These are phyloP conservation scores for Tenthredo distinguenda DNA, from an alignment of 2,888 invertebrate species.

Conservation along the genomic window DNA sequence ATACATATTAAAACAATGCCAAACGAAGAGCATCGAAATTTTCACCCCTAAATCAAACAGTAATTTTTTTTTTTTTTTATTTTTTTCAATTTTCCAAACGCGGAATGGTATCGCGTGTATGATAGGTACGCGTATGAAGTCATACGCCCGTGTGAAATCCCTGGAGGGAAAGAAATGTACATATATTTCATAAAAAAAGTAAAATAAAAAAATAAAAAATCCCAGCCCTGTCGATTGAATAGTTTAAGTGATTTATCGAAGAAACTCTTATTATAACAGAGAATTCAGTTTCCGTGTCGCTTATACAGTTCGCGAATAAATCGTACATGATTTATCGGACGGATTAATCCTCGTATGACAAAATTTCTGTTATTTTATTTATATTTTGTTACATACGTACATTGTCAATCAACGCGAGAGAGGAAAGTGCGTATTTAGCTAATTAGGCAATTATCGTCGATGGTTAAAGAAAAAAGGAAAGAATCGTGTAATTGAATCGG, in stretches of 20 bases:
- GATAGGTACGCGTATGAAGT: not conserved
- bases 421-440: not conserved
- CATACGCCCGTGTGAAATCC: not conserved
- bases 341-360: not conserved
- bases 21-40: not conserved
- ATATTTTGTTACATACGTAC: too few species aligned
- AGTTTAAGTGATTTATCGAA: not conserved
- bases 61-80: not conserved
- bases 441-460: not conserved
- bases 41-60: conserved; percentile 1
- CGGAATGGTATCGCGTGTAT: not conserved
- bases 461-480: not conserved
- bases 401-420: too few species aligned
- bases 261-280: not conserved
- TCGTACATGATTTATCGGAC: not conserved
- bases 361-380: too few species aligned
- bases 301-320: not conserved
- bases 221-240: not conserved
- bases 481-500: not conserved
- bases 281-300: not conserved
- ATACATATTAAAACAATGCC: not conserved
- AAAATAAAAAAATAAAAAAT: not conserved
- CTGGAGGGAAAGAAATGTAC: not conserved
- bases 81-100: not conserved
- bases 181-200: not conserved